Conservation (phyloP, 2,797 vertebrate genomes). For the Rhinichthys osculus region DNA sequence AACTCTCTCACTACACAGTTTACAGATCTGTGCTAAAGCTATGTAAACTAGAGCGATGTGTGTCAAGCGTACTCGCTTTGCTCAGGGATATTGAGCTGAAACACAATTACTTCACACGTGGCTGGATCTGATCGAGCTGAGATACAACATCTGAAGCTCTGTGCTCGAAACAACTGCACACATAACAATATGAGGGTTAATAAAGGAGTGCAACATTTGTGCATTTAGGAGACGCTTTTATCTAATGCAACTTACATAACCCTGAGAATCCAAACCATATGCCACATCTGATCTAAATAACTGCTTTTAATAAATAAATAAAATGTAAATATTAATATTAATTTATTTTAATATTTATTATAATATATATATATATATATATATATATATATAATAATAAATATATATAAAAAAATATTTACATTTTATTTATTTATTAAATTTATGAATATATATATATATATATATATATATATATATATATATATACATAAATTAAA, state of each 20-base stretch:
- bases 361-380: no score
- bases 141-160: background rate
- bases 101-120: constrained; percentile 21
- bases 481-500: no score
- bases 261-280: background rate
- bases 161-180: background rate
- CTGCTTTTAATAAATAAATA: background rate
- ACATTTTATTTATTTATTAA: no score
- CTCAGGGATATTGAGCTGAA: constrained; percentile 43
- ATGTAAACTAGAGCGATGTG: constrained; percentile 54
- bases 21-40: constrained; percentile 48
- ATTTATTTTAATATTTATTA: background rate
- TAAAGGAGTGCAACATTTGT: background rate
- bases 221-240: background rate
- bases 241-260: background rate
- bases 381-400: no score
- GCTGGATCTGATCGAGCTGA: constrained; percentile 27
- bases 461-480: no score
- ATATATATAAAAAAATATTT: no score
- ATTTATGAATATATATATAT: no score
- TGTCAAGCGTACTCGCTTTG: constrained; percentile 18
- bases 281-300: background rate
- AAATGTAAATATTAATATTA: background rate
- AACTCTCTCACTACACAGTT: constrained; percentile 43
- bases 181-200: background rate